Conservation (phyloP, 2,113 vertebrate genomes). For the Megaceryle torquata region DNA sequence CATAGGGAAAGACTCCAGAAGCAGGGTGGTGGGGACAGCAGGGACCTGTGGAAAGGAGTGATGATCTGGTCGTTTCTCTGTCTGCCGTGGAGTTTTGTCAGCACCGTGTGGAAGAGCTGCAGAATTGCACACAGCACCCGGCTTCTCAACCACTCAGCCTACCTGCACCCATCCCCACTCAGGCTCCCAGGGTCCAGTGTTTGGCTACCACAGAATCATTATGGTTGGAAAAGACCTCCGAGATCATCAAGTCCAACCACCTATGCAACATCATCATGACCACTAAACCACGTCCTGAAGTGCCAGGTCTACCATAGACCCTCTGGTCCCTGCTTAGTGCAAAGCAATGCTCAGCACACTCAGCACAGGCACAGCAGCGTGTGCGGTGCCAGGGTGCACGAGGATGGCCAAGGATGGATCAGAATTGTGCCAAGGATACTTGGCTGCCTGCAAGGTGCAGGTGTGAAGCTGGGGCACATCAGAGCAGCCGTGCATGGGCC, state of each 20-base stretch:
- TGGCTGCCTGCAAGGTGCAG: not conserved
- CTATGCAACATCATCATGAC: too few species aligned
- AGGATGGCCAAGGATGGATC: not conserved
- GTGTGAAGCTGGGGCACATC: not conserved
- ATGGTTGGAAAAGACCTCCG: too few species aligned
- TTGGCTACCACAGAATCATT: accelerated
- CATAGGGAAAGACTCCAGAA: not conserved
- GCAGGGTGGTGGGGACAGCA: not conserved
- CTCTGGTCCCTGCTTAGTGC: not conserved
- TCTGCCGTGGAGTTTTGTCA: slow-evolving; percentile 29
- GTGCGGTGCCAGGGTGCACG: not conserved
- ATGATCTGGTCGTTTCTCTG: not conserved
- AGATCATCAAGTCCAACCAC: too few species aligned
- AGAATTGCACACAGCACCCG: not conserved
- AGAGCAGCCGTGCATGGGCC: not conserved
- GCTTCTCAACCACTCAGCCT: not conserved
- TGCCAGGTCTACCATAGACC: accelerated
- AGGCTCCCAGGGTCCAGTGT: accelerated
- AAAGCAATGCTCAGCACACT: not conserved
- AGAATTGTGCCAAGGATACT: not conserved
- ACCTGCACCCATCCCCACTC: not conserved
- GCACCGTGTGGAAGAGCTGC: slow-evolving; percentile 39
- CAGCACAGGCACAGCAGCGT: accelerated
- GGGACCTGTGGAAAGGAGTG: accelerated
- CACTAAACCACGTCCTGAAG: too few species aligned